Base-by-base conservation (phyloP, 2,797 vertebrate species). In the Gymnoscopelus braueri region DNA sequence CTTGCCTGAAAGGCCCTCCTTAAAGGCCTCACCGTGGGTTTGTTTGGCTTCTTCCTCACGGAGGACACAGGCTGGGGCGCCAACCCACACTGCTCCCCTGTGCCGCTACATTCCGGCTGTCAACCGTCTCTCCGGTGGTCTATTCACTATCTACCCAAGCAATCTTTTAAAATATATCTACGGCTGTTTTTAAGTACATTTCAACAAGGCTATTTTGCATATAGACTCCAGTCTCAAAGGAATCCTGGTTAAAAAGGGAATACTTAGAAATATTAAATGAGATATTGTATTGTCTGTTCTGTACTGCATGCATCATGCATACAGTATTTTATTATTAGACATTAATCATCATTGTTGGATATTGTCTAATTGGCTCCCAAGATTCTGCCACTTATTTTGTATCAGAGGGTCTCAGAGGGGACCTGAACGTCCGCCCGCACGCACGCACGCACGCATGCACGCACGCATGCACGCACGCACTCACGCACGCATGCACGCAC, bases 301-400 rank as follows among this genome's bases (percentile, higher is more conserved):
- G 9, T 44, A 44, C 32, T 0, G 39, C 39, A 5, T 57, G 9
- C 15, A 72, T 54, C 50, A 23, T 70, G 9, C 72, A 13, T 69
- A 49, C 35, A 15, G 23, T 15, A 47, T 24, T 63, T 49, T 71
- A 2, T 71, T 19, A 54, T 63, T 3, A 23, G 35, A 13, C 5
- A 59, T 68, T 65, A 19, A 19, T 19, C 19, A 19, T 19, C 19
- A 19, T 19, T 66, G 49, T 44, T 59, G 60, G 61, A 75, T 49
- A 75, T 74, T 60, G 52, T 74, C 69, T 86, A 84, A 88, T 80
- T 89, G 66, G 63, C 35, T 73, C 48, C 76, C 74, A 54, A 67
- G 55, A 79, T 79, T 71, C 76, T 35, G 70, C 23, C 51, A 39
- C 13, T 74, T 1, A 68, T 65, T 71, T 74, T 39, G 64, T 39